phyloP scores from a whole-genome alignment of 2,113 vertebrate species.

The Acanthochromis polyacanthus region DNA sequence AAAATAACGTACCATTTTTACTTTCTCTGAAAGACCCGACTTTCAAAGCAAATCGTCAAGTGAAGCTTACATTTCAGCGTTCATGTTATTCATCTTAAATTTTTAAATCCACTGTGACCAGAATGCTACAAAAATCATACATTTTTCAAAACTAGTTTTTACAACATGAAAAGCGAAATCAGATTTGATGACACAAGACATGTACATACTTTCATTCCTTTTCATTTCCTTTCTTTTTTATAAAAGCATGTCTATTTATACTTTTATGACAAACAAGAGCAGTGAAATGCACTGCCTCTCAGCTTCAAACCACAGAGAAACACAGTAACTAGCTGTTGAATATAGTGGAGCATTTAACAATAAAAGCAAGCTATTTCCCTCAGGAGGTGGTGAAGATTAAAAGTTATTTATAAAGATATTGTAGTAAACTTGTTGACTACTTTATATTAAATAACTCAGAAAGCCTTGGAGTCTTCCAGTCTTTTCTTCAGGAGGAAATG shows the following conservation, averaged over 20 bases:
- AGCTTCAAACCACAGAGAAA: not conserved
- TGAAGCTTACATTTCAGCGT: not conserved
- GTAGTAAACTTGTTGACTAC: too few relatives aligned
- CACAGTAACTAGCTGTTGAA: not conserved
- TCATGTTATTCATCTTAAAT: not conserved
- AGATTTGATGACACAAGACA: not conserved
- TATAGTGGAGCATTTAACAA: not conserved
- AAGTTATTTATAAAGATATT: too few relatives aligned
- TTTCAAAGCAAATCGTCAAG: not conserved
- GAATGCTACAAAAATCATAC: not conserved
- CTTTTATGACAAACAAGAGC: slow-evolving; percentile 4
- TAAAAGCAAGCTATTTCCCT: not conserved
- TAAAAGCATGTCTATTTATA: not conserved
- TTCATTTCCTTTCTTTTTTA: not conserved
- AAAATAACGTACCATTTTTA: not conserved
- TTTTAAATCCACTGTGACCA: not conserved
- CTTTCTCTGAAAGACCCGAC: not conserved
- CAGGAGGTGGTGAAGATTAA: not conserved
- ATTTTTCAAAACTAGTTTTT: not conserved
- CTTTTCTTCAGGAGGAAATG: too few relatives aligned
- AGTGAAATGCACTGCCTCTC: not conserved
- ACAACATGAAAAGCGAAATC: not conserved
- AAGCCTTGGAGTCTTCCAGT: too few relatives aligned
- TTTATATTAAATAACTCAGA: too few relatives aligned
- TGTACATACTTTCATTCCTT: too few relatives aligned